Conservation (phyloP, 2,113 vertebrate species). For the Pungitius pungitius region DNA sequence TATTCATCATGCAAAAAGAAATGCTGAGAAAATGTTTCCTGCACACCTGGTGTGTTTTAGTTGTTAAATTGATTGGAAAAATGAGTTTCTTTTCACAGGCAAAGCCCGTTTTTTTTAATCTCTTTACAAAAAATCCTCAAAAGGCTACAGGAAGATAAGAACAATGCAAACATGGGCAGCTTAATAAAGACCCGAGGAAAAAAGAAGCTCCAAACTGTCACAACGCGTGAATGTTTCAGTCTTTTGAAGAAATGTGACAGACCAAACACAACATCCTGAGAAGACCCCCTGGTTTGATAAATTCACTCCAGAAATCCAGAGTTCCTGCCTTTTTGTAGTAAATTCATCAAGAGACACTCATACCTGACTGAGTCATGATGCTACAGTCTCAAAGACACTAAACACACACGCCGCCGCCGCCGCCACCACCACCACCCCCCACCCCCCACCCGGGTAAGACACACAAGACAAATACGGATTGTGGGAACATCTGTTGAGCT, state of each 20-base stretch:
- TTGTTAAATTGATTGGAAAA: background rate
- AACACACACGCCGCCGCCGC: constrained; percentile 48
- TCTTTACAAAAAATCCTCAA: constrained; percentile 32
- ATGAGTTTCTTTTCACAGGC: background rate
- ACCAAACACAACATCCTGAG: constrained; percentile 33
- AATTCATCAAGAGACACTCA: constrained; percentile 47
- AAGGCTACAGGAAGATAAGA: constrained; percentile 51
- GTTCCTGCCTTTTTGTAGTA: constrained; percentile 24
- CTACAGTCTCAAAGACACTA: constrained; percentile 22
- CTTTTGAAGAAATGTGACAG: constrained; percentile 45
- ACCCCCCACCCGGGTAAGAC: constrained; percentile 34
- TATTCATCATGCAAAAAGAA: background rate
- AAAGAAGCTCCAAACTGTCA: constrained; percentile 49
- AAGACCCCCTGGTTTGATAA: constrained; percentile 17
- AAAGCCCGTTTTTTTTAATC: constrained; percentile 31
- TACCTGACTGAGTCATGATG: constrained; percentile 25
- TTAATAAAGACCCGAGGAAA: constrained; percentile 58
- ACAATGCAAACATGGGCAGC: constrained; percentile 54
- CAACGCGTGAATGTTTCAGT: constrained; percentile 27
- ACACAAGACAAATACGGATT: constrained; percentile 8
- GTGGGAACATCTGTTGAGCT: background rate
- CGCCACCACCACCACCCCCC: too few species aligned
- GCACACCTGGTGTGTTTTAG: background rate
- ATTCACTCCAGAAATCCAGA: constrained; percentile 21
- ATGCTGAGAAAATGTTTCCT: background rate